These are phyloP conservation scores for Enteromius treurensis DNA, from an alignment of 2,797 vertebrate genomes.

Conservation along the genomic window DNA sequence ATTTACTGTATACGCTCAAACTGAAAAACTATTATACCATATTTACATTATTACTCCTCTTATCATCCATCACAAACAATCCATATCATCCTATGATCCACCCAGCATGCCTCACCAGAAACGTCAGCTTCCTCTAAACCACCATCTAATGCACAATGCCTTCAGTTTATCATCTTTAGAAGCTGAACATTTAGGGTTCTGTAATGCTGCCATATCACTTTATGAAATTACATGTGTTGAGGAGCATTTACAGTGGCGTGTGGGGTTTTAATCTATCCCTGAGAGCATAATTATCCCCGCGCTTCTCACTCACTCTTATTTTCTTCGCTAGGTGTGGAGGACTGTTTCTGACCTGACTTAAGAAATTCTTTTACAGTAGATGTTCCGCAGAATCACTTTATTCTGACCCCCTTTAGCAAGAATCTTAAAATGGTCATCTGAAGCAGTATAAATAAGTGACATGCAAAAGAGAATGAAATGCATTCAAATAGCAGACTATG, in stretches of 20 bases:
- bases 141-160: not conserved
- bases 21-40: constrained; percentile 19
- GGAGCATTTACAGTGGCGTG: constrained; percentile 25
- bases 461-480: not conserved
- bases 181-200: not conserved
- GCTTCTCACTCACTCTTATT: constrained; percentile 1
- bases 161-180: constrained; percentile 23
- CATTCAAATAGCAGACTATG: not conserved
- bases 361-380: not conserved
- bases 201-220: constrained; percentile 37
- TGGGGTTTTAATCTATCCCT: constrained; percentile 38
- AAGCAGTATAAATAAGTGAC: not conserved
- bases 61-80: constrained; percentile 22
- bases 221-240: constrained; percentile 36
- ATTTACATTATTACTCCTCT: constrained; percentile 28
- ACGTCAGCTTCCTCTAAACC: not conserved
- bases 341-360: constrained; percentile 2
- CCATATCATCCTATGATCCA: constrained; percentile 32
- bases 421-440: constrained; percentile 1
- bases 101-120: not conserved
- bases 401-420: not conserved
- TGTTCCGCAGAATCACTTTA: constrained; percentile 9
- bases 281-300: constrained; percentile 35
- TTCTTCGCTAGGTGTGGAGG: not conserved
- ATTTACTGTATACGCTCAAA: constrained; percentile 5